These are phyloP conservation scores for Sebastes kiyomatsui DNA, from an alignment of 2,797 vertebrate genomes.

Conservation along the genomic window DNA sequence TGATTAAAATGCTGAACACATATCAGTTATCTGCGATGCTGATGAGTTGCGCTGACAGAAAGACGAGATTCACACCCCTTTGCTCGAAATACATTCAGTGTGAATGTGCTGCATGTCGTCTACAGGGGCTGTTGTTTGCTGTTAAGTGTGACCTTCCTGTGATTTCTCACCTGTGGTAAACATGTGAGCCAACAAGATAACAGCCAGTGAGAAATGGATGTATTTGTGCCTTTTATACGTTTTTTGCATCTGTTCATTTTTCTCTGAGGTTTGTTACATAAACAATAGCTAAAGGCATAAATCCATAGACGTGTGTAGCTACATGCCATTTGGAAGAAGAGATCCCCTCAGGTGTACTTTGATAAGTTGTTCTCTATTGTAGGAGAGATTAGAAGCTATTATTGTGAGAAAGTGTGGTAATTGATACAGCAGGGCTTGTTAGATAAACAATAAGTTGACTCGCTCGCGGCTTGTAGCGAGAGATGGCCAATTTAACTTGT, in stretches of 20 bases:
- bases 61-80: not conserved
- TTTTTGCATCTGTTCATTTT: conserved; percentile 17
- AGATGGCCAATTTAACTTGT: conserved; percentile 57
- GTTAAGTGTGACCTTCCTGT: not conserved
- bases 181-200: not conserved
- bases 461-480: conserved; percentile 34
- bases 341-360: conserved; percentile 34
- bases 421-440: conserved; percentile 55
- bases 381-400: conserved; percentile 44
- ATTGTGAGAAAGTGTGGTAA: conserved; percentile 51
- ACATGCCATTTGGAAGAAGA: conserved; percentile 9
- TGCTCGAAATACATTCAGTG: not conserved
- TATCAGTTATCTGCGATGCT: not conserved
- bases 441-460: conserved; percentile 54
- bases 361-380: conserved; percentile 34
- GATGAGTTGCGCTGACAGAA: not conserved
- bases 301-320: conserved; percentile 39
- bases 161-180: not conserved
- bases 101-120: not conserved
- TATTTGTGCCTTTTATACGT: not conserved
- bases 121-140: not conserved
- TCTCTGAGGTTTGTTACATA: not conserved
- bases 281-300: conserved; percentile 17
- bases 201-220: not conserved
- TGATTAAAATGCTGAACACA: not conserved